phyloP scores from a whole-genome alignment of 2,888 invertebrate genomes.

The Drosophila koepferae region DNA sequence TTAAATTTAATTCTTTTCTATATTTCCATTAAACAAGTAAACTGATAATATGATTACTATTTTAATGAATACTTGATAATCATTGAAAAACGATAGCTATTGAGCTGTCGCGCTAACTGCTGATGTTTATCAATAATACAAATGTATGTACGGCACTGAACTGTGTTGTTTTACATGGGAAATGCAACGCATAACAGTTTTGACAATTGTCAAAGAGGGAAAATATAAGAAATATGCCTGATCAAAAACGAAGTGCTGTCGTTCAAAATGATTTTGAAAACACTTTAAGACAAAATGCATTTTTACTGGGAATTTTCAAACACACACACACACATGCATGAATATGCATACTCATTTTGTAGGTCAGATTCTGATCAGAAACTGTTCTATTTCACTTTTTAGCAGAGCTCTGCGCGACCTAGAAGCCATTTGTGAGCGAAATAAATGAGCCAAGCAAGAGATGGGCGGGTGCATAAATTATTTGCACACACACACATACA shows the following conservation, averaged over 20 bases:
- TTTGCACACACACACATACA: constrained; percentile 44
- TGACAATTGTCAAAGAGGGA: no score
- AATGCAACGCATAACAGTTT: background rate
- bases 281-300: background rate
- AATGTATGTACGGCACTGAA: background rate
- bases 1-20: no score
- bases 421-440: constrained; percentile 64
- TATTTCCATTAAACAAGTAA: no score
- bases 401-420: constrained; percentile 63
- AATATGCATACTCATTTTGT: constrained; percentile 21
- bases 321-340: background rate
- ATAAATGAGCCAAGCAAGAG: constrained; percentile 64
- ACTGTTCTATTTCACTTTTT: constrained; percentile 65
- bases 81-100: background rate
- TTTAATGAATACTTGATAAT: background rate
- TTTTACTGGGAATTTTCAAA: no score
- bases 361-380: constrained; percentile 44
- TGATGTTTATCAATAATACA: background rate
- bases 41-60: no score
- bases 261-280: background rate
- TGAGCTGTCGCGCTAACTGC: background rate
- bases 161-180: background rate
- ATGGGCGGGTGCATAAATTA: constrained; percentile 73
- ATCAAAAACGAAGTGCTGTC: background rate
- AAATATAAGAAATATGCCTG: background rate